These are phyloP conservation scores for Galerucella nymphaeae DNA, from an alignment of 2,888 invertebrate genomes.

Conservation along the genomic window DNA sequence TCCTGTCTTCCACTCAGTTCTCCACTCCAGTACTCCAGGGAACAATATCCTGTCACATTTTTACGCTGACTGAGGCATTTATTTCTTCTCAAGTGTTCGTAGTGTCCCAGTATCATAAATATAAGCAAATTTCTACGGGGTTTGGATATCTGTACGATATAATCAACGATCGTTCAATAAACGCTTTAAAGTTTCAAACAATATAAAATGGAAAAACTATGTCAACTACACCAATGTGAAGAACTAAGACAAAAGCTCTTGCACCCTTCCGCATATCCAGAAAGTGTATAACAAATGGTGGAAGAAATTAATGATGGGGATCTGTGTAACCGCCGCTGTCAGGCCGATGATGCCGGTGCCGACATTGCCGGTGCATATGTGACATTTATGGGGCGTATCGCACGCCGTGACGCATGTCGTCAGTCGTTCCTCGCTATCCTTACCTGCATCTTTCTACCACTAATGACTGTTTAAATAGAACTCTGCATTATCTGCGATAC, in stretches of 20 bases:
- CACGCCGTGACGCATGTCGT: constrained; percentile 64
- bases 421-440: constrained; percentile 55
- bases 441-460: constrained; percentile 60
- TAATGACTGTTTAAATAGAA: constrained; percentile 63
- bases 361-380: constrained; percentile 49
- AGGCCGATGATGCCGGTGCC: constrained; percentile 58
- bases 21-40: too few relatives aligned
- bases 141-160: too few relatives aligned
- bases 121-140: too few relatives aligned
- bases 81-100: too few relatives aligned
- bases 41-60: too few relatives aligned
- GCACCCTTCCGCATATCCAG: constrained; percentile 29
- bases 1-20: too few relatives aligned
- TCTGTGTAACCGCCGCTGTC: constrained; percentile 58
- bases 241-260: constrained; percentile 21
- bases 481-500: constrained; percentile 39
- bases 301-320: constrained; percentile 52
- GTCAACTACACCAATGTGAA: constrained; percentile 14
- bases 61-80: too few relatives aligned
- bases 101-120: too few relatives aligned
- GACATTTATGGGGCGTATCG: constrained; percentile 63
- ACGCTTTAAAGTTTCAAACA: too few relatives aligned
- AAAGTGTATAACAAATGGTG: constrained; percentile 29
- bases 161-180: too few relatives aligned
- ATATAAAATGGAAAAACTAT: too few relatives aligned